Evolutionary conservation across 2,797 vertebrate genomes (phyloP).

Genomic region (Sebastes flavidus): DNA sequence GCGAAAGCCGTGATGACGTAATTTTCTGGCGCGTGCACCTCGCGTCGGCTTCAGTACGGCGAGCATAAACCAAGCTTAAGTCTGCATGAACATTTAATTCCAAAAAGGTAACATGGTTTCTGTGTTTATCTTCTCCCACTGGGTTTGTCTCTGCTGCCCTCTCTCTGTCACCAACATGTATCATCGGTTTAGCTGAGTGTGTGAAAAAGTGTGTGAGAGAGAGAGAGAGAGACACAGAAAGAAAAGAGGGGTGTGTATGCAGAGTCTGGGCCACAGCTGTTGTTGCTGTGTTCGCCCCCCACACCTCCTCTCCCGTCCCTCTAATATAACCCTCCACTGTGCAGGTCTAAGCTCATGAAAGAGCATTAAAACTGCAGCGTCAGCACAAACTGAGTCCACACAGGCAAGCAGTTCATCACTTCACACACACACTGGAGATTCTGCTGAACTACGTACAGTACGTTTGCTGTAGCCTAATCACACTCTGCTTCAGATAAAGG

Average conservation of each 20-base stretch:
- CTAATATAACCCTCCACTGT: constrained; percentile 51
- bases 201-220: background rate
- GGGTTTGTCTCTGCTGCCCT: constrained; percentile 53
- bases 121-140: background rate
- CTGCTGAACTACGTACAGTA: constrained; percentile 31
- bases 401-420: constrained; percentile 45
- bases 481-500: constrained; percentile 41
- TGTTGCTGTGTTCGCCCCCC: background rate
- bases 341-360: constrained; percentile 56
- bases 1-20: too few relatives aligned
- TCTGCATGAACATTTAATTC: background rate
- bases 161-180: constrained; percentile 38
- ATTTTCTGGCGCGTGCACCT: too few relatives aligned
- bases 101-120: background rate
- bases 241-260: background rate
- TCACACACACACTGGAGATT: constrained; percentile 3
- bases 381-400: constrained; percentile 46
- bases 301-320: background rate
- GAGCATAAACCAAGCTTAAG: accelerated
- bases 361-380: constrained; percentile 37
- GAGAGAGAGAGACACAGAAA: background rate
- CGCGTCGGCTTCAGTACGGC: too few relatives aligned
- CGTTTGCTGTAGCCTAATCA: constrained; percentile 23
- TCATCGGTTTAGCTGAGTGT: constrained; percentile 8
- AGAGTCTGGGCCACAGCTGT: constrained; percentile 43